Conservation (phyloP, 2,113 vertebrate genomes). For the Tamias sibiricus region DNA sequence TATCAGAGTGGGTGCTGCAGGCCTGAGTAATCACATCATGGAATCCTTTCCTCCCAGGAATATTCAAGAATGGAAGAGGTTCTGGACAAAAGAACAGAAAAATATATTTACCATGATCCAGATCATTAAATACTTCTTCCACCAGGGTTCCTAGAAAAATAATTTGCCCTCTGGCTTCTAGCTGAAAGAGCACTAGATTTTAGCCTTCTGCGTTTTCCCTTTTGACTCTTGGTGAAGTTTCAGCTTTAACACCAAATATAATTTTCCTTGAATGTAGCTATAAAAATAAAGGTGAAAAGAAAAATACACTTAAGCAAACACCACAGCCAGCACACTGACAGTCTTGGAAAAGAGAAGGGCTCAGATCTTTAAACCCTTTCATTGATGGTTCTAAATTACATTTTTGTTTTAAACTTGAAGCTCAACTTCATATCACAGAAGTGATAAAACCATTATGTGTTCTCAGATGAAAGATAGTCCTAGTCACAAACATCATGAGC, state of each 20-base stretch:
- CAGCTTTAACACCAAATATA: neutral
- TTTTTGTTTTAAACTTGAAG: neutral
- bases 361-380: neutral
- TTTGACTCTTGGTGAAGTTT: neutral
- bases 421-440: neutral
- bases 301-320: neutral
- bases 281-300: neutral
- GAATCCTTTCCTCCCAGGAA: neutral
- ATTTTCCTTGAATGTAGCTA: neutral
- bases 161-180: neutral
- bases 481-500: neutral
- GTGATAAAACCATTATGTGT: neutral
- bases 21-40: neutral
- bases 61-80: neutral
- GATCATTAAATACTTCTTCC: neutral
- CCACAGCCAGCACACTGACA: neutral
- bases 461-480: neutral
- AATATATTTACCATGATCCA: neutral
- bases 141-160: neutral
- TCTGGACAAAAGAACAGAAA: neutral
- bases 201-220: neutral
- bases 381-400: neutral
- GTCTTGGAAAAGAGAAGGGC: neutral
- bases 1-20: neutral
- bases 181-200: neutral